Conservation (phyloP, 2,113 vertebrate genomes). For the Engystomops pustulosus region DNA sequence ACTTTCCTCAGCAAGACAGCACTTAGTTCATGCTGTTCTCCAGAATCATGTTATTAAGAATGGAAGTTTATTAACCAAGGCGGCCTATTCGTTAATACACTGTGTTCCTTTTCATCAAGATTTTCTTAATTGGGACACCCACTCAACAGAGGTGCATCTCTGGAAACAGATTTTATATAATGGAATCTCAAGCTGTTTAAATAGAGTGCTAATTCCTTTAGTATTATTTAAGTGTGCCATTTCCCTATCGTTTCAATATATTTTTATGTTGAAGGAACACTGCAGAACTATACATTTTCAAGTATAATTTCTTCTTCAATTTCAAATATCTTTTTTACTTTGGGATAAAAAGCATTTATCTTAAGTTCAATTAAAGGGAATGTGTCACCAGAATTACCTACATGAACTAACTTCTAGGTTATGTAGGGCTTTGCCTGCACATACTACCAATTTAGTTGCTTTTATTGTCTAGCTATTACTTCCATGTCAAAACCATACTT, state of each 20-base stretch:
- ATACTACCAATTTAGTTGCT: too few species aligned
- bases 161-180: slow-evolving; percentile 56
- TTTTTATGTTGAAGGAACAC: slow-evolving; percentile 10
- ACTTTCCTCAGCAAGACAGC: slow-evolving; percentile 55
- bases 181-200: slow-evolving; percentile 51
- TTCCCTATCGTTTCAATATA: slow-evolving; percentile 21
- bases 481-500: too few species aligned
- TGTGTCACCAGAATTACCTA: too few species aligned
- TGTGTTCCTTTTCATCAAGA: slow-evolving; percentile 50
- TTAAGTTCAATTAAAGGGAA: too few species aligned
- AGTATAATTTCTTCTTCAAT: background rate
- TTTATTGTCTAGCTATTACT: too few species aligned
- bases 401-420: too few species aligned
- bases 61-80: slow-evolving; percentile 49
- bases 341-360: too few species aligned
- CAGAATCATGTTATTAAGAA: slow-evolving; percentile 49
- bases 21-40: slow-evolving; percentile 54
- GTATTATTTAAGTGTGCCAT: slow-evolving; percentile 25
- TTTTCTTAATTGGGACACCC: slow-evolving; percentile 55
- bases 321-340: background rate
- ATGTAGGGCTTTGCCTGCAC: too few species aligned
- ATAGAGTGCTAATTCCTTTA: slow-evolving; percentile 31
- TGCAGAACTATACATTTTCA: slow-evolving; percentile 15
- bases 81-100: slow-evolving; percentile 39
- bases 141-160: slow-evolving; percentile 55